A percentile compares a stretch with the other conserved stretches of the same genome.
Evolutionary conservation across 2,888 invertebrate genomes (phyloP).

Genomic region (Microplitis manilae): DNA sequence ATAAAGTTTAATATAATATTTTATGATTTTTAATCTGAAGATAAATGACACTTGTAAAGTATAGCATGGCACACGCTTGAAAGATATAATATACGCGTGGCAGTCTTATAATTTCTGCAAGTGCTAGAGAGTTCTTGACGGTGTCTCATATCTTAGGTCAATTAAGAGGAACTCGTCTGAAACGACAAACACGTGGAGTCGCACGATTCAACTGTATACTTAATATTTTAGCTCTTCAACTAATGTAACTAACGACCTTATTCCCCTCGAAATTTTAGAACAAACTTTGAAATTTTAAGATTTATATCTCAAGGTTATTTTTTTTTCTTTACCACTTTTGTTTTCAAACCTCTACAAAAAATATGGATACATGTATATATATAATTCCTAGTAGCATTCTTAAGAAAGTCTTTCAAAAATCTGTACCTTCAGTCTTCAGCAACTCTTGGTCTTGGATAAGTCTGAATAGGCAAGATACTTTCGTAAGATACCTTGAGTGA

Average conservation of each 20-base stretch:
- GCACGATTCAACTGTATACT: conserved; percentile 32
- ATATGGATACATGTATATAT: too few relatives aligned
- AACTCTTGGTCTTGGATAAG: too few relatives aligned
- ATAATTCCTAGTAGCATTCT: too few relatives aligned
- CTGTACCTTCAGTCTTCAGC: too few relatives aligned
- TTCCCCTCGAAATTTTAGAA: not conserved
- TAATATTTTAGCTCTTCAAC: conserved; percentile 28
- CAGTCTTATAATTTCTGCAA: conserved; percentile 50
- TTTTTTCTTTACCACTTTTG: too few relatives aligned
- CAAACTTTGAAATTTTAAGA: conserved; percentile 19
- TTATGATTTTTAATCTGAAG: conserved; percentile 9
- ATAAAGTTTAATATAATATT: not conserved
- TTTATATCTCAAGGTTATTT: not conserved
- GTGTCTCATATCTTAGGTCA: conserved; percentile 70
- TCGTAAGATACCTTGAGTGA: too few relatives aligned
- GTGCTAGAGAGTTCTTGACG: conserved; percentile 46
- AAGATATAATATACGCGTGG: conserved; percentile 34
- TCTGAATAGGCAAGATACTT: too few relatives aligned
- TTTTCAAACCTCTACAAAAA: too few relatives aligned
- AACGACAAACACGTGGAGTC: conserved; percentile 70
- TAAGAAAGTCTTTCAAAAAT: too few relatives aligned
- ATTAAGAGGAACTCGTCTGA: conserved; percentile 70
- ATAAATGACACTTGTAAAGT: conserved; percentile 28
- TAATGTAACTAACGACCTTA: conserved; percentile 13
- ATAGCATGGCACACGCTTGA: conserved; percentile 17